Evolutionary conservation across 2,113 vertebrate genomes (phyloP).

Genomic region (Amblyopsis rosae): DNA sequence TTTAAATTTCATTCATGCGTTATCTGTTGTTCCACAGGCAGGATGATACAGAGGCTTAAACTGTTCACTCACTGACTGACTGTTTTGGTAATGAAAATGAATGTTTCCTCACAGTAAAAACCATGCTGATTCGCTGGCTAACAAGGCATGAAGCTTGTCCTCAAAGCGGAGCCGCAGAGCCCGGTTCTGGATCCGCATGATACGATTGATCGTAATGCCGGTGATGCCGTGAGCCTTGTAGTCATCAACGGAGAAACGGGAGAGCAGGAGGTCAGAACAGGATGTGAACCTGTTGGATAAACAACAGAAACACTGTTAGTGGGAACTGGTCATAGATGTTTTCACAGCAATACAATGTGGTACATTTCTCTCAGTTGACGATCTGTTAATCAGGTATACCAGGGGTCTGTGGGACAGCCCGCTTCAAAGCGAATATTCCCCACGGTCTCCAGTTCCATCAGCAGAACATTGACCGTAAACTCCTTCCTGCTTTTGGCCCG

Average conservation of each 20-base stretch:
- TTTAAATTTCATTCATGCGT: too few species aligned
- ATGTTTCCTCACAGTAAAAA: constrained; percentile 53
- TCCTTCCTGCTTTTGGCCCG: constrained; percentile 69
- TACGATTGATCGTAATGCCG: constrained; percentile 77
- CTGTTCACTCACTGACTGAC: not conserved
- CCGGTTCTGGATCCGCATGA: constrained; percentile 82
- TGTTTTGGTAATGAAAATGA: not conserved
- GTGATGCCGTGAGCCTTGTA: constrained; percentile 72
- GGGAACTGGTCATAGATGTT: not conserved
- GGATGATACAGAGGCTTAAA: not conserved
- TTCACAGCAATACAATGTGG: not conserved
- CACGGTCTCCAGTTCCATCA: constrained; percentile 82
- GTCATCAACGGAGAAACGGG: constrained; percentile 79
- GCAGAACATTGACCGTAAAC: constrained; percentile 75
- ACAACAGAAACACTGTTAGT: not conserved
- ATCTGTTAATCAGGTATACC: constrained; percentile 59
- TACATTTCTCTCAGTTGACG: not conserved
- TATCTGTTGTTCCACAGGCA: too few species aligned
- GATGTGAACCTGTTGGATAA: constrained; percentile 77
- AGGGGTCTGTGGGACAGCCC: constrained; percentile 75
- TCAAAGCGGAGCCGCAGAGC: constrained; percentile 82
- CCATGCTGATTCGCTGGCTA: constrained; percentile 54
- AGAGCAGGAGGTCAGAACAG: constrained; percentile 80
- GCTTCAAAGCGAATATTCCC: constrained; percentile 86
- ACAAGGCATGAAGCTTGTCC: constrained; percentile 78